phyloP scores from a whole-genome alignment of 2,888 invertebrate genomes.

The Darwinula stevensoni region DNA sequence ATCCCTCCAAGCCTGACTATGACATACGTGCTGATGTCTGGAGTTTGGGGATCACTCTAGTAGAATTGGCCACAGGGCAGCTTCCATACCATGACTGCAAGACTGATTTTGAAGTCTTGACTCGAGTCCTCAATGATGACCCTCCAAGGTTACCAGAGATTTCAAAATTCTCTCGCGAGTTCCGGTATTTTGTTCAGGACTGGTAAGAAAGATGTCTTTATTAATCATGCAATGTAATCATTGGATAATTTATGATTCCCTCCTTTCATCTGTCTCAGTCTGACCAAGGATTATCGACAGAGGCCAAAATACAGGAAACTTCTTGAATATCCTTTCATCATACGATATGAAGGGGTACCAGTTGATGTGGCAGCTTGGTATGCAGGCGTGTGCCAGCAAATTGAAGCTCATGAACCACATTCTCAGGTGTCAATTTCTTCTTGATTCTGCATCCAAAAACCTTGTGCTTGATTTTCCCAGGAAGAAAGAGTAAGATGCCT shows the following conservation, averaged over 20 bases:
- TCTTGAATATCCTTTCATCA: conserved; percentile 60
- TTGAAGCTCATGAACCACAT: no score
- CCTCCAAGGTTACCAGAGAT: conserved; percentile 54
- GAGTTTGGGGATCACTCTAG: conserved; percentile 84
- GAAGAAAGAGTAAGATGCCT: no score
- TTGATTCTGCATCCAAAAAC: no score
- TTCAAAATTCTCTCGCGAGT: conserved; percentile 47
- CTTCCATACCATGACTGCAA: conserved; percentile 74
- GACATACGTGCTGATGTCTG: conserved; percentile 98
- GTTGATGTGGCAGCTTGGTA: conserved; percentile 52
- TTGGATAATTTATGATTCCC: conserved; percentile 1
- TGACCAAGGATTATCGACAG: conserved; percentile 72
- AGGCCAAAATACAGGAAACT: conserved; percentile 80
- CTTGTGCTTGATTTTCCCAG: no score
- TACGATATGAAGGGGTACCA: conserved; percentile 32
- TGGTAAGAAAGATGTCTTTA: conserved; percentile 28
- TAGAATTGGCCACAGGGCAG: conserved; percentile 84
- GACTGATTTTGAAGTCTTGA: conserved; percentile 89
- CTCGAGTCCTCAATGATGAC: conserved; percentile 63
- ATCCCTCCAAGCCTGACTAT: conserved; percentile 75
- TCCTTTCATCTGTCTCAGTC: conserved; percentile 24
- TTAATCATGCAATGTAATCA: conserved; percentile 7
- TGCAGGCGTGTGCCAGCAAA: conserved; percentile 6
- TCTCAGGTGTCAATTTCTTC: no score
- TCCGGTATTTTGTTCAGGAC: conserved; percentile 63